Conservation (phyloP, 2,797 vertebrate genomes). For the Rhinophrynus dorsalis region DNA sequence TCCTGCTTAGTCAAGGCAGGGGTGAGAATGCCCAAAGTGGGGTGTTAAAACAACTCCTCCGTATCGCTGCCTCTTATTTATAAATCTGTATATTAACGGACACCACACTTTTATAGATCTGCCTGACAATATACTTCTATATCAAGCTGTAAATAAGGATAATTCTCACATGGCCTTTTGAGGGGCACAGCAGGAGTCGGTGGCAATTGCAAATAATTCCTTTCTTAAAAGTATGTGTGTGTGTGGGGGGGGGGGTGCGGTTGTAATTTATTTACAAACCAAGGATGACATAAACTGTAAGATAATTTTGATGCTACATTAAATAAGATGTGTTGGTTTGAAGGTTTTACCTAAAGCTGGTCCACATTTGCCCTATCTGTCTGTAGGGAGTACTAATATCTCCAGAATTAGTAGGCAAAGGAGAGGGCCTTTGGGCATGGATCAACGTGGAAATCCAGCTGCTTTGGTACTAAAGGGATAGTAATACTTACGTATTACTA, state of each 20-base stretch:
- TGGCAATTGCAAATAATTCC: not conserved
- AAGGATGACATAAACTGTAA: not conserved
- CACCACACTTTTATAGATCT: slow-evolving; percentile 20
- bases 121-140: slow-evolving; percentile 10
- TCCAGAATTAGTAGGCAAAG: too few relatives aligned
- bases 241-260: not conserved
- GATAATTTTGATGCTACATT: too few relatives aligned
- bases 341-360: too few relatives aligned
- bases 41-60: slow-evolving; percentile 9
- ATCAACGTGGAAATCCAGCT: too few relatives aligned
- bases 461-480: too few relatives aligned
- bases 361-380: not conserved
- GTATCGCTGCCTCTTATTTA: slow-evolving; percentile 35
- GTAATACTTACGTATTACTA: too few relatives aligned
- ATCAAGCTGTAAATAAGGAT: slow-evolving; percentile 28
- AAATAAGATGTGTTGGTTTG: too few relatives aligned
- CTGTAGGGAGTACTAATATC: too few relatives aligned
- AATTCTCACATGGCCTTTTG: not conserved
- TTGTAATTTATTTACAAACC: not conserved
- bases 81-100: slow-evolving; percentile 30
- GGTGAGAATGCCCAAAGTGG: not conserved
- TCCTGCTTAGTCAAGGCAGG: not conserved
- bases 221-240: not conserved
- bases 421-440: too few relatives aligned
- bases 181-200: not conserved